Evolutionary conservation across 2,113 vertebrate genomes (phyloP).

Genomic region (Suncus etruscus): DNA sequence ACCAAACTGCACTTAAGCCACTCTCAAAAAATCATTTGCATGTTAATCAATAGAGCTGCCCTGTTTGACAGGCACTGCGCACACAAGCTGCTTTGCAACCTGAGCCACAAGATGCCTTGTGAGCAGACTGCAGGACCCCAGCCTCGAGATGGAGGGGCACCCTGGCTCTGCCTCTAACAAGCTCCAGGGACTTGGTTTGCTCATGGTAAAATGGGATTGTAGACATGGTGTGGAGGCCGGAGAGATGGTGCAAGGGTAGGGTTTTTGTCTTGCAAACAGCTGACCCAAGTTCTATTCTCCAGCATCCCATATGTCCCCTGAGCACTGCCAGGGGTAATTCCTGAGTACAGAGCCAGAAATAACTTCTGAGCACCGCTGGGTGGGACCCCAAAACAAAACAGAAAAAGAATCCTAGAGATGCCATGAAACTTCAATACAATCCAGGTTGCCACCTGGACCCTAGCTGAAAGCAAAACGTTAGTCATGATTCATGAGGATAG

Average conservation of each 20-base stretch:
- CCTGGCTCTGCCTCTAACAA: background rate
- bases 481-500: background rate
- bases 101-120: background rate
- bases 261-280: too few species aligned
- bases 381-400: too few species aligned
- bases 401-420: background rate
- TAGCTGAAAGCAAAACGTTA: background rate
- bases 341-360: too few species aligned
- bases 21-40: slow-evolving; percentile 84
- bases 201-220: slow-evolving; percentile 51
- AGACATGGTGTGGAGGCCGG: background rate
- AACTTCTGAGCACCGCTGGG: too few species aligned
- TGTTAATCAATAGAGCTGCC: slow-evolving; percentile 78
- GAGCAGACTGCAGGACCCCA: background rate
- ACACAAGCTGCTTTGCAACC: background rate
- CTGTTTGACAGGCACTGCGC: slow-evolving; percentile 54
- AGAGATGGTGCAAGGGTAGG: too few species aligned
- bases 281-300: too few species aligned
- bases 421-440: slow-evolving; percentile 41
- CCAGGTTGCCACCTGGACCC: slow-evolving; percentile 20
- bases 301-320: too few species aligned
- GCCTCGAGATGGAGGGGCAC: slow-evolving; percentile 13
- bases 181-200: slow-evolving; percentile 8
- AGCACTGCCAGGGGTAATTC: too few species aligned
- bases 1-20: slow-evolving; percentile 71